Evolutionary conservation across 2,797 vertebrate genomes (phyloP), one percentile per base, ranked within the genome.

Genomic region (Pseudochirops cupreus): DNA sequence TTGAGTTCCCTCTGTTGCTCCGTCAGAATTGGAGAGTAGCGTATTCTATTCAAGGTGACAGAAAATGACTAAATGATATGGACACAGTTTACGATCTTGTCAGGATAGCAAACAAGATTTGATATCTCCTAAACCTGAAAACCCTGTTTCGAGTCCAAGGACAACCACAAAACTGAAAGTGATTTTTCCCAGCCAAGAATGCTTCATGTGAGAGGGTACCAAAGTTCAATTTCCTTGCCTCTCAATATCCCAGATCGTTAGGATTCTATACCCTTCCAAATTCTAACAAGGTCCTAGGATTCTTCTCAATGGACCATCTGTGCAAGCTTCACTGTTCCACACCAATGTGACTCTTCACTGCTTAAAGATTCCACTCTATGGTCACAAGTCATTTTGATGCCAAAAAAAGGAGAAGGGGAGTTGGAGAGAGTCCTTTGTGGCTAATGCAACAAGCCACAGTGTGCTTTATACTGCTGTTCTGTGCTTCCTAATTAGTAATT

Each of bases 401-500:
- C 94, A 33, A 93, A 89, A 14, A 16, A 91, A 52, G n/a, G 87
- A 94, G 33, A 59, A 6, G 7, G 95, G 92, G 21, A 56, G 93
- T 56, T 57, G 58, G 56, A 94, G 90, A 62, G 53, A 46, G 58
- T 56, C 28, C 58, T 90, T 67, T 28, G 52, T 89, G 62, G 50
- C 91, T 91, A 92, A 67, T 3, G 57, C 92, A 94, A 93, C 54
- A 82, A 93, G 87, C 96, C 0, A 53, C 29, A 39, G 82, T 53
- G 56, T 91, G 90, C 58, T 95, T 99, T 98, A 99, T 29, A 98
- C 98, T 13, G 98, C 98, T 96, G 99, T 98, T 93, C 98, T 99
- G 33, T 98, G 98, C 97, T 99, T 99, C 97, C 99, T 98, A 95
- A 99, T 99, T 14, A 99, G 97, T 91, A 99, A 97, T 53, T 99